A percentile compares a stretch with the other conserved stretches of the same genome.
These are phyloP conservation scores for Lithosia quadra DNA, from an alignment of 2,888 invertebrate species.

Conservation along the genomic window DNA sequence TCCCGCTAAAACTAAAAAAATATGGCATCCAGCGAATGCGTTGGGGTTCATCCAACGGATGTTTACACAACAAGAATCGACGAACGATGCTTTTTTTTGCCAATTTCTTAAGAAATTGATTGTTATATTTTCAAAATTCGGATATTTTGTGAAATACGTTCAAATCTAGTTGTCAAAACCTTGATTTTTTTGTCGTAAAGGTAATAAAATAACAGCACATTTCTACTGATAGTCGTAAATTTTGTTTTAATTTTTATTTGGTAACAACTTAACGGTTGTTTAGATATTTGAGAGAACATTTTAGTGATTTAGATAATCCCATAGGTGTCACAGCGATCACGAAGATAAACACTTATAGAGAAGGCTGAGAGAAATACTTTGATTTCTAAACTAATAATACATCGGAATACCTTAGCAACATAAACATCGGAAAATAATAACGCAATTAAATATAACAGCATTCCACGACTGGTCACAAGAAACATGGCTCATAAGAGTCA, in stretches of 20 bases:
- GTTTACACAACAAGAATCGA: constrained; percentile 81
- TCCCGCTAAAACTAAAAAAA: constrained; percentile 68
- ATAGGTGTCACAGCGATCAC: constrained; percentile 31
- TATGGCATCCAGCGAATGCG: constrained; percentile 69
- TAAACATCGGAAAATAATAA: constrained; percentile 36
- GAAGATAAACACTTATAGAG: constrained; percentile 32
- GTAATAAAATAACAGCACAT: constrained; percentile 12
- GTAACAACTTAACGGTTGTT: constrained; percentile 19
- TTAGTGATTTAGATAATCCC: constrained; percentile 41
- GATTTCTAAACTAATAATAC: constrained; percentile 27
- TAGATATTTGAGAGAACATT: constrained; percentile 23
- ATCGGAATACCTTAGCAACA: constrained; percentile 1
- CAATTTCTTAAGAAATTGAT: constrained; percentile 62
- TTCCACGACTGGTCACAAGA: constrained; percentile 29
- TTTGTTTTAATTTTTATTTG: constrained; percentile 17
- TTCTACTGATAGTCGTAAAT: constrained; percentile 14
- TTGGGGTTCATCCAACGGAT: constrained; percentile 72
- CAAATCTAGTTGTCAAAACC: constrained; percentile 60
- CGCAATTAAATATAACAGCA: constrained; percentile 37
- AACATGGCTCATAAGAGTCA: constrained; percentile 26
- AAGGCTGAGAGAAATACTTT: constrained; percentile 20
- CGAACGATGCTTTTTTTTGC: constrained; percentile 60
- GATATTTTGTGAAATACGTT: constrained; percentile 49
- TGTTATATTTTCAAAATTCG: constrained; percentile 56
- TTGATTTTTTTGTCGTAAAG: constrained; percentile 20